Base-by-base conservation (phyloP, 35 echinoderm and acorn worm species). In the Heliocidaris erythrogramma region DNA sequence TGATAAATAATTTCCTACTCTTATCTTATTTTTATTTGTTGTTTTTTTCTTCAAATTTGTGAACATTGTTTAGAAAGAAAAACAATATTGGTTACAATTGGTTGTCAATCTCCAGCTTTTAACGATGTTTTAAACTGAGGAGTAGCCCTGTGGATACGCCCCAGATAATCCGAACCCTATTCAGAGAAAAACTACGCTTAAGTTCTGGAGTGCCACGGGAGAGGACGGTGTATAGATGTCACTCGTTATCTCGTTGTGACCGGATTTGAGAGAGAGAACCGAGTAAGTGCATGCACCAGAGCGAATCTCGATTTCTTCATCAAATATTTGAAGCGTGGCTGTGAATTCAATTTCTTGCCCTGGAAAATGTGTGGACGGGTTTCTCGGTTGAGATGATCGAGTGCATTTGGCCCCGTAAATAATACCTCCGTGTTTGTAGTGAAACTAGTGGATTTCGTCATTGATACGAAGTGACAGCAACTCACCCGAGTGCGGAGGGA, bases 201-300 rank as follows among this genome's bases (percentile, higher is more conserved):
- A 78, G 65, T 78, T 78, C 18, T 7, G 7, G 65, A n/a, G 65
- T 78, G 65, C 18, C 65, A 27, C 4, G 65, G 65, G 18, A 78
- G 65, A 78, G 27, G 17, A 18, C 65, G 65, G 27, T 78, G 65
- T 78, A 78, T 78, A 24, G 65, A 78, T 78, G 65, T 78, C 65
- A 78, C 65, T 78, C 14, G 52, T 56, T 56, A 56, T 56, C 52
- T 78, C 65, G 21, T 78, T 78, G 65, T 78, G 65, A 78, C 65
- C 65, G 21, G 18, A 78, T 78, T 78, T n/a, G 65, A 89, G 29
- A 14, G 87, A 89, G 47, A 89, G 31, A 89, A 89, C 18, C 87
- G 47, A 89, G 47, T 89, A 89, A 89, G 87, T 89, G 87, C 87
- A 89, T 89, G 87, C 47, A 89, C 87, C 47, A 32, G 47, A 89